phyloP scores from a whole-genome alignment of 2,113 vertebrate genomes.

The Misgurnus anguillicaudatus region DNA sequence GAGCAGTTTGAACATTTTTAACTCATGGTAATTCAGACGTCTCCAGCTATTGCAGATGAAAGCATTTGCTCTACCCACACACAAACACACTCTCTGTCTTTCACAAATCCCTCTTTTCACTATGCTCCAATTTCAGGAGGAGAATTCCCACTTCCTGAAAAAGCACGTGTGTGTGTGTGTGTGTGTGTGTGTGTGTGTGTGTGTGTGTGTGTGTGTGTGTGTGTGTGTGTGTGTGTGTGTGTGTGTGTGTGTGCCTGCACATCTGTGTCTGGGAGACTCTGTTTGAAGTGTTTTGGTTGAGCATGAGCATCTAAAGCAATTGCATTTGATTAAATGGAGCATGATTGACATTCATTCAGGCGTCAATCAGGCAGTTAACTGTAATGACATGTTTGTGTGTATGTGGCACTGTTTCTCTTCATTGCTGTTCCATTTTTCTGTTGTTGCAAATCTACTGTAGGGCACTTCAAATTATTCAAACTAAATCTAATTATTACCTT shows the following conservation, averaged over 20 bases:
- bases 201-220: no score
- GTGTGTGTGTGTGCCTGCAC: neutral
- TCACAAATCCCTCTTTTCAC: slow-evolving; percentile 6
- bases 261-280: slow-evolving; percentile 25
- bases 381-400: neutral
- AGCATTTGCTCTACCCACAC: slow-evolving; percentile 6
- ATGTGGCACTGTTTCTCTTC: neutral
- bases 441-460: no score
- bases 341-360: neutral
- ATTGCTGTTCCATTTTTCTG: neutral
- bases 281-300: neutral
- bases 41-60: slow-evolving; percentile 21
- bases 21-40: neutral
- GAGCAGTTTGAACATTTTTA: no score
- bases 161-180: no score
- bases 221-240: neutral
- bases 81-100: no score
- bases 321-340: slow-evolving; percentile 24
- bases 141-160: slow-evolving; percentile 26
- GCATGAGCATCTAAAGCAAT: slow-evolving; percentile 17
- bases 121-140: slow-evolving; percentile 13
- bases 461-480: no score
- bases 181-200: no score
- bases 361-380: neutral
- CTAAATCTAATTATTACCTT: neutral